Base-by-base conservation (phyloP, 1,140 invertebrate species). In the Galleria mellonella region DNA sequence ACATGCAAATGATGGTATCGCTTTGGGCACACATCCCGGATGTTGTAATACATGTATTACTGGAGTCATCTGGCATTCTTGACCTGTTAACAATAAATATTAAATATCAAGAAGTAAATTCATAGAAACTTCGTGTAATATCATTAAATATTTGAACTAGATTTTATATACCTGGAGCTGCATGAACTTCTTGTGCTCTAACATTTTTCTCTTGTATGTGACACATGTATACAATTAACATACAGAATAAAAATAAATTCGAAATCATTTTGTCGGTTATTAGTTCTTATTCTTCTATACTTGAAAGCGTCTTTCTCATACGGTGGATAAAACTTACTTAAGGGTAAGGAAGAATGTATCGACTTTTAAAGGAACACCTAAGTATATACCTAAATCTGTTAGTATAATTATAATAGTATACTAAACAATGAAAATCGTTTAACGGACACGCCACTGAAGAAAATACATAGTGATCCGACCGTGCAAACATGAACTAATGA, bases 1-100 rank as follows among this genome's bases (percentile, higher is more conserved):
- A 70, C 96, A 98, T 7, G 96, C 96, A 82, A 96, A 97, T 35
- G 95, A 97, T 4, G 96, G 95, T 63, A 98, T 97, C 2, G 95
- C 94, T 76, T 97, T 97, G 11, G 96, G 94, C 14, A 96, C 91
- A 87, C 96, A 98, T 27, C 96, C 96, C 2, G 94, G 93, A 83
- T 96, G 95, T 77, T 96, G 94, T 5, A 98, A 87, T 1, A 97
- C 93, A 78, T 98, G 96, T 45, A 97, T 94, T 13, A 98, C 96
- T 0, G 94, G 95, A 11, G 94, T 96, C 39, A 97, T 90, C 81
- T 96, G 92, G 68, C 96, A 98, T 74, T 97, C 94, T 70, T 97
- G 95, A 0, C 90, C 89, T 62, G 76, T 62, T n/a, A n/a, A n/a
- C n/a, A n/a, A n/a, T n/a, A n/a, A 65, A 72, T 17, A 37, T 17